Evolutionary conservation across 2,888 invertebrate species (phyloP).

Genomic region (Amblyjoppa proteus): DNA sequence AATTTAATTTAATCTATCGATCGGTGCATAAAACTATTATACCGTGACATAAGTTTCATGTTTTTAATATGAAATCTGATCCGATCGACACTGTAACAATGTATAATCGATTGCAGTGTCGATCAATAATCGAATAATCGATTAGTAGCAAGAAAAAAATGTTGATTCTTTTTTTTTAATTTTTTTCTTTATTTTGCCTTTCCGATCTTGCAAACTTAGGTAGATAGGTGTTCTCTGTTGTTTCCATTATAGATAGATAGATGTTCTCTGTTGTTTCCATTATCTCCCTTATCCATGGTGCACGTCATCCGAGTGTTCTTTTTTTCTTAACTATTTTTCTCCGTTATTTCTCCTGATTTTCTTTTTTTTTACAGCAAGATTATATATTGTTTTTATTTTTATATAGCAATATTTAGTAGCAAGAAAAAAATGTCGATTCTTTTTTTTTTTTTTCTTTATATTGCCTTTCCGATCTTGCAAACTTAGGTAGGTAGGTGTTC

Average conservation of each 20-base stretch:
- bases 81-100: too few species aligned
- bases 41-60: too few species aligned
- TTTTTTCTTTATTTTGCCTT: too few species aligned
- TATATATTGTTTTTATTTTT: too few species aligned
- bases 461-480: not conserved
- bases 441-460: too few species aligned
- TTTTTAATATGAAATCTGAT: too few species aligned
- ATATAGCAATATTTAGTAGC: not conserved
- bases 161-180: not conserved
- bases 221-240: not conserved
- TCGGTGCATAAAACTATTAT: too few species aligned
- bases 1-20: too few species aligned
- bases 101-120: too few species aligned
- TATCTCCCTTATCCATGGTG: conserved; percentile 8
- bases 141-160: not conserved
- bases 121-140: too few species aligned
- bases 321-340: not conserved
- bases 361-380: too few species aligned
- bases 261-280: conserved; percentile 11
- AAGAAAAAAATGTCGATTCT: not conserved
- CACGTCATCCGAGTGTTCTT: not conserved
- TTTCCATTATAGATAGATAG: conserved; percentile 20
- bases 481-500: not conserved
- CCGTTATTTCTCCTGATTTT: conserved; percentile 20
- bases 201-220: not conserved